These are phyloP conservation scores for Pseudochirops corinnae DNA, from an alignment of 2,797 vertebrate genomes.

Conservation along the genomic window DNA sequence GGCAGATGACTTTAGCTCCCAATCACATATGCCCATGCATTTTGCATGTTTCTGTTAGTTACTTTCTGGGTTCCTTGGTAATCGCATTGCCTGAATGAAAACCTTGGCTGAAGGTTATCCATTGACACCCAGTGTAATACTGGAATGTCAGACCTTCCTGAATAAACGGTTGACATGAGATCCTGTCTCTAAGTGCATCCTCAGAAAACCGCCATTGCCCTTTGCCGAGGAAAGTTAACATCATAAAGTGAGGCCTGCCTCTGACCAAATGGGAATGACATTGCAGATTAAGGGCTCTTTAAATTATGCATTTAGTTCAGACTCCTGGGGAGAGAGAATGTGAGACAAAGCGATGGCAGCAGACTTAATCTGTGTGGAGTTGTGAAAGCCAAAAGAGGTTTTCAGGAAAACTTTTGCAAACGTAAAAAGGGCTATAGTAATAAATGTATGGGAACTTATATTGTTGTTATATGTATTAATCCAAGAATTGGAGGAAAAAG, in stretches of 20 bases:
- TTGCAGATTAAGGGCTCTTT: slow-evolving; percentile 88
- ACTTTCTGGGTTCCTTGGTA: not conserved
- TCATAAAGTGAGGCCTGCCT: slow-evolving; percentile 88
- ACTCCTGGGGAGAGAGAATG: slow-evolving; percentile 80
- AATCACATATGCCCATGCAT: not conserved
- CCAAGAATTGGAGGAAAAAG: not conserved
- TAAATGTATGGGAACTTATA: slow-evolving; percentile 10
- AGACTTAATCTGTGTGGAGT: slow-evolving; percentile 65
- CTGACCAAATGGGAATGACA: slow-evolving; percentile 87
- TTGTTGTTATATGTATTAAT: not conserved
- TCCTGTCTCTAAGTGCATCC: slow-evolving; percentile 78
- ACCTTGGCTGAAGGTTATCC: slow-evolving; percentile 80
- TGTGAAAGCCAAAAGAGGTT: slow-evolving; percentile 57
- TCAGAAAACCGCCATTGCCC: slow-evolving; percentile 84
- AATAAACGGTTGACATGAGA: slow-evolving; percentile 83
- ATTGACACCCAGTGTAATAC: slow-evolving; percentile 78
- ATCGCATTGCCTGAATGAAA: slow-evolving; percentile 59
- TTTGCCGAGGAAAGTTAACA: slow-evolving; percentile 87
- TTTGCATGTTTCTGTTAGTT: not conserved
- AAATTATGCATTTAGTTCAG: slow-evolving; percentile 87
- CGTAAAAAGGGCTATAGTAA: not conserved
- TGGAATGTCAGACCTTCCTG: slow-evolving; percentile 79
- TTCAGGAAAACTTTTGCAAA: slow-evolving; percentile 62
- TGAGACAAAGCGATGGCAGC: slow-evolving; percentile 64
- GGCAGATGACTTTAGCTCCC: not conserved